Conservation (phyloP, 2,797 vertebrate genomes). For the Myiotriccus ornatus region DNA sequence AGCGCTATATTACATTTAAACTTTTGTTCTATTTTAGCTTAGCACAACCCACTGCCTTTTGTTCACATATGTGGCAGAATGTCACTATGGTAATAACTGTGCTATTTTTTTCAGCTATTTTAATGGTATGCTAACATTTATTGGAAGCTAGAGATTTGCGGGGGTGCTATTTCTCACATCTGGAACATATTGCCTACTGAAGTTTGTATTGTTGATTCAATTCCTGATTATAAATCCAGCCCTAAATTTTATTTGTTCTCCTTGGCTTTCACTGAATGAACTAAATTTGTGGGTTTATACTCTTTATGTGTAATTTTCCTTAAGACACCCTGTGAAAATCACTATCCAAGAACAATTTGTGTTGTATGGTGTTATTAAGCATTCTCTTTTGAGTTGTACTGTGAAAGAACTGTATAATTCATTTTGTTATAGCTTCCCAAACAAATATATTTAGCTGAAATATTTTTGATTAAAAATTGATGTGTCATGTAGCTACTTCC, state of each 20-base stretch:
- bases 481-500: constrained; percentile 4
- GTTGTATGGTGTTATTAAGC: constrained; percentile 50
- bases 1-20: not conserved
- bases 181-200: not conserved
- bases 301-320: constrained; percentile 52
- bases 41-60: constrained; percentile 44
- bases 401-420: constrained; percentile 56
- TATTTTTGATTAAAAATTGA: constrained; percentile 54
- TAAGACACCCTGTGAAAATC: constrained; percentile 63
- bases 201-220: constrained; percentile 9
- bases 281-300: constrained; percentile 41
- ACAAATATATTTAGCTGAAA: constrained; percentile 53
- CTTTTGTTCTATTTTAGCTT: constrained; percentile 44
- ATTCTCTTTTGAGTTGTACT: constrained; percentile 47
- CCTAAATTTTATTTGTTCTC: constrained; percentile 45
- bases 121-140: constrained; percentile 11
- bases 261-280: constrained; percentile 23
- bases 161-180: not conserved
- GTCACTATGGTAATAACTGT: constrained; percentile 46
- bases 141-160: not conserved
- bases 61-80: constrained; percentile 37
- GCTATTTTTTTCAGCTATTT: constrained; percentile 29
- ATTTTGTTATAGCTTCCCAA: constrained; percentile 41
- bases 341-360: constrained; percentile 33
- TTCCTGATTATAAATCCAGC: constrained; percentile 39